Percentiles rank a stretch among this genome's conserved stretches.
These are phyloP conservation scores for Catharus minimus DNA, from an alignment of 2,113 vertebrate genomes.

Conservation along the genomic window DNA sequence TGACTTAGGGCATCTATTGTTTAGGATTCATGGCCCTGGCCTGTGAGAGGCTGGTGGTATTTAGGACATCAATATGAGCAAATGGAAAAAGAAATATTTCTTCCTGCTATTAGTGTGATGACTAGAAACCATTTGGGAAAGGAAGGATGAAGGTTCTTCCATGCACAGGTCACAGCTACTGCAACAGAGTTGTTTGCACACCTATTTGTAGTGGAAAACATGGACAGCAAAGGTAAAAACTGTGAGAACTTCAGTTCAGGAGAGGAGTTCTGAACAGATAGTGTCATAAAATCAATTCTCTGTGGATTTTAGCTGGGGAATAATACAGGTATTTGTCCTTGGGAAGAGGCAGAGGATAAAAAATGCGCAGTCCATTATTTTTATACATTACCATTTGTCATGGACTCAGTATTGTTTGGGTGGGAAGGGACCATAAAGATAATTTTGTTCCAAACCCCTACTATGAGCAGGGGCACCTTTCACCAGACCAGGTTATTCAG, in stretches of 20 bases:
- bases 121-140: background rate
- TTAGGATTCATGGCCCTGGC: background rate
- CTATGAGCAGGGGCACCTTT: background rate
- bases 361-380: accelerated
- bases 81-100: background rate
- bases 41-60: background rate
- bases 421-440: background rate
- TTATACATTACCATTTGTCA: background rate
- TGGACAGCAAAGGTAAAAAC: background rate
- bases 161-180: background rate
- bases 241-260: background rate
- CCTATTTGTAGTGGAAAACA: background rate
- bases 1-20: background rate
- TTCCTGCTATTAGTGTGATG: background rate
- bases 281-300: background rate
- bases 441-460: accelerated
- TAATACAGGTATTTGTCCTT: background rate
- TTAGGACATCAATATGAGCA: background rate
- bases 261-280: background rate
- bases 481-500: background rate
- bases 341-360: background rate
- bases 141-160: background rate
- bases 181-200: background rate
- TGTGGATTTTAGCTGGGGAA: background rate
- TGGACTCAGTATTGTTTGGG: background rate